Evolutionary conservation across 2,797 vertebrate genomes (phyloP).

Genomic region (Ibycter americanus): DNA sequence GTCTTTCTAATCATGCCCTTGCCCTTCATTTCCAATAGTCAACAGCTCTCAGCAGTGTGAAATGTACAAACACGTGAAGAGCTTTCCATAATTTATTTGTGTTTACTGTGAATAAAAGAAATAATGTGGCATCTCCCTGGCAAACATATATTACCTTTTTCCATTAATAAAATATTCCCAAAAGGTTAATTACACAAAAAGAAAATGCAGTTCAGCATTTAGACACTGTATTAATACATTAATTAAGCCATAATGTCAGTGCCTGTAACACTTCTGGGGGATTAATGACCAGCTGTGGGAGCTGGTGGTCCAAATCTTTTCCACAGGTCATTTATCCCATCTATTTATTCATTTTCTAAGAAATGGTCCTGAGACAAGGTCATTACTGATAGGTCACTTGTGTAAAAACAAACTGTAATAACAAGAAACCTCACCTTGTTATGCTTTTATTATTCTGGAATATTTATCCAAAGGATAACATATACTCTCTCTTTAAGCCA

Average conservation of each 20-base stretch:
- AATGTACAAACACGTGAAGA: not conserved
- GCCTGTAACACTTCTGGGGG: not conserved
- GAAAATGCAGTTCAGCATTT: not conserved
- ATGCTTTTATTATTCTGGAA: not conserved
- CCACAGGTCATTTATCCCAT: not conserved
- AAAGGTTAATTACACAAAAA: conserved; percentile 18
- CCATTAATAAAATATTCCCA: not conserved
- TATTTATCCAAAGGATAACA: not conserved
- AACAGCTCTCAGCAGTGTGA: conserved; percentile 18
- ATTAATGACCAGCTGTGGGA: conserved; percentile 17
- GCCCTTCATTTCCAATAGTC: conserved; percentile 30
- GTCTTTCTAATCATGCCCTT: conserved; percentile 20
- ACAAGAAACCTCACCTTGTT: not conserved
- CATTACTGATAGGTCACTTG: not conserved
- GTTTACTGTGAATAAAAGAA: conserved; percentile 4
- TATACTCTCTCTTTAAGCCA: not conserved
- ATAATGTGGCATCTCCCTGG: not conserved
- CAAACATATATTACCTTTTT: not conserved
- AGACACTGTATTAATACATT: not conserved
- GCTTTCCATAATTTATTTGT: conserved; percentile 37
- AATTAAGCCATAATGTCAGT: not conserved
- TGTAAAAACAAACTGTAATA: not conserved
- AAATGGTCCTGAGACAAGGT: not conserved
- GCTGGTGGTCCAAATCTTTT: not conserved
- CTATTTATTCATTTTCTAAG: conserved; percentile 18